Evolutionary conservation across 2,113 vertebrate genomes (phyloP), one percentile per base, ranked within the genome.

Genomic region (Poeciliopsis turrubarensis): DNA sequence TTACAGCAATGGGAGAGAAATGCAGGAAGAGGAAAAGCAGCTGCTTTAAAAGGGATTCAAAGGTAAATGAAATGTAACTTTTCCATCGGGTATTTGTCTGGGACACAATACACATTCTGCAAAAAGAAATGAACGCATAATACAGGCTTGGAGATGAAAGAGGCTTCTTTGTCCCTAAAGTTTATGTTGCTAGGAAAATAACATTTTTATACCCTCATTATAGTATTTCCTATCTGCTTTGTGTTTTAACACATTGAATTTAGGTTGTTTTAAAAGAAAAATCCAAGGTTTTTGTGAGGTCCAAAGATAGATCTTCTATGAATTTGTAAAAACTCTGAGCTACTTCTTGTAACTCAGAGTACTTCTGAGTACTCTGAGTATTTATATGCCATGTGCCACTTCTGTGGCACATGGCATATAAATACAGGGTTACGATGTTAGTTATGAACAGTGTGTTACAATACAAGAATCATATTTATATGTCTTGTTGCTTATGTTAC

Each of bases 1-100:
- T 89, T 83, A 81, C 79, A 26, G 76, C 44, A 31, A 41, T 47
- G 31, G 13, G 61, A 74, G 31, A 75, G 77, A 64, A 65, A 65
- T 73, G 62, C 47, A 57, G 70, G 51, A n/a, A 17, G 41, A 63
- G 13, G 27, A 67, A 15, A 34, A 69, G 17, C 7, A 66, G 72
- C n/a, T 68, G 71, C 70, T 77, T 65, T 37, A 34, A 65, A 12
- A 31, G 25, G 51, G 13, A 37, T 66, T 78, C 66, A 32, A 78
- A 47, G 37, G 9, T 41, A 70, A 62, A 84, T 54, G 8, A n/a
- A 51, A 63, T 71, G 13, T 47, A 39, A 60, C 13, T 61, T 68
- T 66, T 47, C 6, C 7, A 9, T 60, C 17, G 31, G 37, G 27
- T 8, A 41, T 6, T 51, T 81, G 65, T 51, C 30, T 27, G 25